Evolutionary conservation across 2,888 invertebrate genomes (phyloP).

Genomic region (Tenthredo distinguenda): DNA sequence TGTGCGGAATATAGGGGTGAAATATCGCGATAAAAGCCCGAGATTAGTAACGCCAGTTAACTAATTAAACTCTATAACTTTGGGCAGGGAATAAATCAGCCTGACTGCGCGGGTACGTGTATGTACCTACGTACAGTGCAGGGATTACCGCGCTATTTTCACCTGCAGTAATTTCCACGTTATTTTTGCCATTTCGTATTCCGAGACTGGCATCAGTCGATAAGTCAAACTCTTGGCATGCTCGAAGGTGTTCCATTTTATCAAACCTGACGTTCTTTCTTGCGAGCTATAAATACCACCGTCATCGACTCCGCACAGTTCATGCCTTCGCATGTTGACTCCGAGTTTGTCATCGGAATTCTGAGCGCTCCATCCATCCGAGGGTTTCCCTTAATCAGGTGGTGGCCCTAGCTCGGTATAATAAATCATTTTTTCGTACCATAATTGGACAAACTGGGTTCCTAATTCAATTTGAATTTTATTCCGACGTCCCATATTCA

Average conservation of each 20-base stretch:
- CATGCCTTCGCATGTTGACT: conserved; percentile 2
- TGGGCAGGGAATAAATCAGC: conserved; percentile 25
- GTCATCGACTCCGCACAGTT: neutral
- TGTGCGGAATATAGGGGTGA: neutral
- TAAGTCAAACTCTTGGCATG: neutral
- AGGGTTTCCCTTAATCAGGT: neutral
- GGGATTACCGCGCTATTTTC: conserved; percentile 19
- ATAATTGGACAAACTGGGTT: conserved; percentile 25
- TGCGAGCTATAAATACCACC: neutral
- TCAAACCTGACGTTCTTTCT: neutral
- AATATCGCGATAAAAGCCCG: conserved; percentile 42
- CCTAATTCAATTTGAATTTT: neutral
- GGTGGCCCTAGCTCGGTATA: neutral
- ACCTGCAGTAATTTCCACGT: neutral
- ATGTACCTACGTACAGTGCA: neutral
- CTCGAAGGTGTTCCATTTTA: conserved; percentile 14
- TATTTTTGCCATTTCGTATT: no score
- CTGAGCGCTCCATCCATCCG: neutral
- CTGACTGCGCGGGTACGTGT: neutral
- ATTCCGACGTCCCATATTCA: neutral
- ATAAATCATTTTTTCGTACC: neutral
- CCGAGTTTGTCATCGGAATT: neutral
- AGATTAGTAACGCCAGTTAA: conserved; percentile 42
- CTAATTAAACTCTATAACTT: conserved; percentile 48
- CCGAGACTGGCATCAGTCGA: neutral